These are phyloP conservation scores for Etheostoma cragini DNA, from an alignment of 2,113 vertebrate genomes.

Conservation along the genomic window DNA sequence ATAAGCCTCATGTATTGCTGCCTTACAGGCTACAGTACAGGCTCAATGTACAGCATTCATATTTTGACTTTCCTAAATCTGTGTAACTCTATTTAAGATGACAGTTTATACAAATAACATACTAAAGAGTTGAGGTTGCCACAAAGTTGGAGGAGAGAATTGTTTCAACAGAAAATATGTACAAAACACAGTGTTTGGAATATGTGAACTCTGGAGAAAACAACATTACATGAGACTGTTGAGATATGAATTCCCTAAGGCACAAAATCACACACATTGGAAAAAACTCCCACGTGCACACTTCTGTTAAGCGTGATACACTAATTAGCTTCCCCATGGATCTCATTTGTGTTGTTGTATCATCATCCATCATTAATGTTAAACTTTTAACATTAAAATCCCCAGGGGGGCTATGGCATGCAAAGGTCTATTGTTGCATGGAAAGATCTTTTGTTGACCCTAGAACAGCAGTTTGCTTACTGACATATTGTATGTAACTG, in stretches of 20 bases:
- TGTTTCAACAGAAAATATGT: background rate
- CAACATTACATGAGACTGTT: constrained; percentile 43
- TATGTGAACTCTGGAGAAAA: background rate
- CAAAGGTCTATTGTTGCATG: no score
- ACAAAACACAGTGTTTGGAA: background rate
- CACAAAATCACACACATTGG: background rate
- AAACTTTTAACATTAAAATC: no score
- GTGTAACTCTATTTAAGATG: background rate
- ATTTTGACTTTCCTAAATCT: background rate
- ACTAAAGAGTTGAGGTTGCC: background rate
- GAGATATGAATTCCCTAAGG: constrained; percentile 12
- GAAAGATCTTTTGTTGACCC: no score
- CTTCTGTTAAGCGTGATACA: constrained; percentile 32
- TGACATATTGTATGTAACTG: no score
- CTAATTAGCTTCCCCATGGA: constrained; percentile 37
- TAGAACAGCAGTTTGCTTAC: no score
- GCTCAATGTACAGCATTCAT: background rate
- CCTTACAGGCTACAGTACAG: background rate
- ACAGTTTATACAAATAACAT: background rate
- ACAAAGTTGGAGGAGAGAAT: background rate
- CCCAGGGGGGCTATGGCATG: no score
- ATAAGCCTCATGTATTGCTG: background rate
- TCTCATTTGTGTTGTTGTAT: constrained; percentile 40
- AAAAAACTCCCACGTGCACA: background rate
- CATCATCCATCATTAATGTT: background rate